A percentile compares a stretch with the other conserved stretches of the same genome.
Conservation (phyloP, 2,888 invertebrate genomes). For the Eurytoma adleriae region DNA sequence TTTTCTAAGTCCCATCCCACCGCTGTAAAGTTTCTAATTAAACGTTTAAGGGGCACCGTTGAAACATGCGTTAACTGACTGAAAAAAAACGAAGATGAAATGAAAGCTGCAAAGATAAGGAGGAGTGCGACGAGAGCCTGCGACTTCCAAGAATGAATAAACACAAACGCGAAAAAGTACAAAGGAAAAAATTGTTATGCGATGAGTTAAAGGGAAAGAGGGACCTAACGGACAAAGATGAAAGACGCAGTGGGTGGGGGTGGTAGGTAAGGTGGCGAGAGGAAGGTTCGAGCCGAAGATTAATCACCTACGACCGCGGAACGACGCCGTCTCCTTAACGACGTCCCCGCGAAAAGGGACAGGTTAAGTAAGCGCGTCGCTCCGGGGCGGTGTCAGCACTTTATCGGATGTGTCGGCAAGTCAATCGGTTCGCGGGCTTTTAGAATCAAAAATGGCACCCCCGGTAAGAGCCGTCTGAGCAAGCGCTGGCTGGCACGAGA, state of each 20-base stretch:
- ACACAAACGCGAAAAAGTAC: background rate
- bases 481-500: background rate
- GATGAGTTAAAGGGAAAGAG: no score
- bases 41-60: no score
- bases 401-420: slow-evolving; percentile 45
- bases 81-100: background rate
- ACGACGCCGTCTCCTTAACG: slow-evolving; percentile 55
- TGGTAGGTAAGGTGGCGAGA: background rate
- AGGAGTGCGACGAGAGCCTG: background rate
- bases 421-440: slow-evolving; percentile 36
- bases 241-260: background rate
- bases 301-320: slow-evolving; percentile 62
- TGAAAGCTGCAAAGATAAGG: background rate
- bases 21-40: no score
- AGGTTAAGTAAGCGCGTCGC: slow-evolving; percentile 44
- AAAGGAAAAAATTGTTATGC: no score
- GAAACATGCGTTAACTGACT: no score
- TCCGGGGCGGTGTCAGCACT: slow-evolving; percentile 45
- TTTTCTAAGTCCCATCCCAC: no score
- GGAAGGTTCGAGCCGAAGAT: slow-evolving; percentile 57
- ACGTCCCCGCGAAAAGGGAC: slow-evolving; percentile 32
- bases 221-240: background rate
- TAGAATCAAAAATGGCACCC: slow-evolving; percentile 14
- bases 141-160: background rate
- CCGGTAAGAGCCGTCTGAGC: no score